A percentile compares a stretch with the other conserved stretches of the same genome.
These are phyloP conservation scores for Chrysochloris asiatica DNA, from an alignment of 2,113 vertebrate genomes.

Conservation along the genomic window DNA sequence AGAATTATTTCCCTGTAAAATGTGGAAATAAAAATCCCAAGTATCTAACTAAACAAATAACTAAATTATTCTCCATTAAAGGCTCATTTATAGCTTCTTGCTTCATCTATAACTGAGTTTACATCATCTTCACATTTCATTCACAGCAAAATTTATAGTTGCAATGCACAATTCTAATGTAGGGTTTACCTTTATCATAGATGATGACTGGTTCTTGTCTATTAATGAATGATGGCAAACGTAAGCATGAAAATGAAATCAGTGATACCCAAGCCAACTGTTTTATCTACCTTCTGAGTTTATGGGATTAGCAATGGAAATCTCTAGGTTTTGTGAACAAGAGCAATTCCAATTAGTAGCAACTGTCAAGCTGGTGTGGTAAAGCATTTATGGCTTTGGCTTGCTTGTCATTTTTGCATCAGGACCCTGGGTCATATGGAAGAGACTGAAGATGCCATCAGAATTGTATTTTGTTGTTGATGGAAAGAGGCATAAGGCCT, in stretches of 20 bases:
- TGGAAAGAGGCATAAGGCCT: constrained; percentile 32
- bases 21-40: constrained; percentile 45
- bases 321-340: constrained; percentile 75
- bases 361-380: constrained; percentile 69
- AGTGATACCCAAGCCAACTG: constrained; percentile 76
- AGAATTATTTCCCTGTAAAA: constrained; percentile 45
- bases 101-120: constrained; percentile 51
- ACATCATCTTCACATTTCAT: constrained; percentile 47
- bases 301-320: constrained; percentile 83
- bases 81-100: constrained; percentile 31
- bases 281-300: constrained; percentile 78
- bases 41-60: constrained; percentile 50
- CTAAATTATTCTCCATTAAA: constrained; percentile 51
- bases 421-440: neutral
- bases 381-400: constrained; percentile 38
- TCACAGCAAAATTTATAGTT: constrained; percentile 56
- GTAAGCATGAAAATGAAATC: constrained; percentile 83
- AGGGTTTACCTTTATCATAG: constrained; percentile 36
- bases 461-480: constrained; percentile 51
- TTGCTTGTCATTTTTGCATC: constrained; percentile 61
- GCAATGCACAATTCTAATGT: constrained; percentile 31
- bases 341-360: constrained; percentile 75
- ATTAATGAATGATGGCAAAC: constrained; percentile 76
- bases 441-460: constrained; percentile 36
- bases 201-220: constrained; percentile 57